phyloP scores from a whole-genome alignment of 2,797 vertebrate genomes.

The Luscinia luscinia region DNA sequence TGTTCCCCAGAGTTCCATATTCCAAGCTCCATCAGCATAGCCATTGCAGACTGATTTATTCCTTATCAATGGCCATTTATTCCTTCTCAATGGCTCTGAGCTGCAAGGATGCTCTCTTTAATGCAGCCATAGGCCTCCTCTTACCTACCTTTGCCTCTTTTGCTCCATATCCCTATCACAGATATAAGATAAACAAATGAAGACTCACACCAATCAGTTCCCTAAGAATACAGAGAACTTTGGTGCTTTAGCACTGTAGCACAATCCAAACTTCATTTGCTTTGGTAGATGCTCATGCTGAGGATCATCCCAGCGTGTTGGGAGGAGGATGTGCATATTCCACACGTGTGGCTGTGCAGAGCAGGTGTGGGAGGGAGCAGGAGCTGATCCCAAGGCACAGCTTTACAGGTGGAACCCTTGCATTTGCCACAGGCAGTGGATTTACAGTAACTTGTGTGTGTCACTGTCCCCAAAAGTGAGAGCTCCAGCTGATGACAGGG shows the following conservation, averaged over 20 bases:
- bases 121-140: not conserved
- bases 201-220: not conserved
- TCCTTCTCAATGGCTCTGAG: not conserved
- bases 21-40: not conserved
- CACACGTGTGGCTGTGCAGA: not conserved
- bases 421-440: not conserved
- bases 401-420: not conserved
- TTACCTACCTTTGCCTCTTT: not conserved
- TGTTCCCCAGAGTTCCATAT: not conserved
- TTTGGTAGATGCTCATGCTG: not conserved
- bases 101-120: not conserved
- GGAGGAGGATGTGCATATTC: not conserved
- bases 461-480: not conserved
- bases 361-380: rapidly evolving
- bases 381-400: not conserved
- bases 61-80: not conserved
- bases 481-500: not conserved
- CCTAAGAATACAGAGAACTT: not conserved
- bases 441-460: not conserved
- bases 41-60: not conserved
- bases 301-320: not conserved
- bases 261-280: not conserved
- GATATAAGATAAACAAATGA: not conserved
- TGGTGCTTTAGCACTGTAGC: not conserved
- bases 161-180: not conserved